phyloP scores from a whole-genome alignment of 2,888 invertebrate species.

The Brassicogethes aeneus region DNA sequence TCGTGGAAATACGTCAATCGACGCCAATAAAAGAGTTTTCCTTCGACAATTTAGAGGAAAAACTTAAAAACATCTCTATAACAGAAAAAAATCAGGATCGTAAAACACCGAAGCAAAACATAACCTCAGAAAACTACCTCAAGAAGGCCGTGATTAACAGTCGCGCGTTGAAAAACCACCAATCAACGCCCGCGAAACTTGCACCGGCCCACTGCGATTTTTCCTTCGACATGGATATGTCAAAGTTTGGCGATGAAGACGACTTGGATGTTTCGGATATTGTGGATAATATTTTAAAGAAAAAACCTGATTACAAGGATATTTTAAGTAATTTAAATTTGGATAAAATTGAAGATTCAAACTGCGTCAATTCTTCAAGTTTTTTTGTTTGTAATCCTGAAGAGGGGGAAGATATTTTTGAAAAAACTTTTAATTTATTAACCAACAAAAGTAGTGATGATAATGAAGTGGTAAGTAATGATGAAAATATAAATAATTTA shows the following conservation, averaged over 20 bases:
- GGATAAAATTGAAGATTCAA: slow-evolving; percentile 2
- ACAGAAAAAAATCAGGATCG: no score
- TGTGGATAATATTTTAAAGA: neutral
- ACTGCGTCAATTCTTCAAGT: slow-evolving; percentile 23
- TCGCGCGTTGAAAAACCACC: slow-evolving; percentile 4
- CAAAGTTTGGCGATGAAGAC: slow-evolving; percentile 11
- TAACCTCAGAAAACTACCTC: slow-evolving; percentile 30
- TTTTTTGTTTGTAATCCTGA: slow-evolving; percentile 30
- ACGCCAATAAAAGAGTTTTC: no score
- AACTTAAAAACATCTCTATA: slow-evolving; percentile 6
- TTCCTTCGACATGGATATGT: slow-evolving; percentile 24
- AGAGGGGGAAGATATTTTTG: slow-evolving; percentile 52
- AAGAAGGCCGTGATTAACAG: slow-evolving; percentile 18
- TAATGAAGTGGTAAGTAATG: slow-evolving; percentile 9
- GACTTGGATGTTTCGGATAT: neutral
- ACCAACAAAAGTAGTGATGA: slow-evolving; percentile 14
- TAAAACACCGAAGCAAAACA: slow-evolving; percentile 18
- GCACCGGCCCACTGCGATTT: slow-evolving; percentile 9
- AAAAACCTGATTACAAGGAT: neutral
- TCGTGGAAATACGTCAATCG: no score
- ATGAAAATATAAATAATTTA: slow-evolving; percentile 1
- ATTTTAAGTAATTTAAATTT: neutral
- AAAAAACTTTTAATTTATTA: slow-evolving; percentile 43
- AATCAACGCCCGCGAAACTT: slow-evolving; percentile 21
- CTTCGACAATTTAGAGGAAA: slow-evolving; percentile 1